Evolutionary conservation across 1,140 invertebrate genomes (phyloP).

Genomic region (Hylaeus volcanicus): DNA sequence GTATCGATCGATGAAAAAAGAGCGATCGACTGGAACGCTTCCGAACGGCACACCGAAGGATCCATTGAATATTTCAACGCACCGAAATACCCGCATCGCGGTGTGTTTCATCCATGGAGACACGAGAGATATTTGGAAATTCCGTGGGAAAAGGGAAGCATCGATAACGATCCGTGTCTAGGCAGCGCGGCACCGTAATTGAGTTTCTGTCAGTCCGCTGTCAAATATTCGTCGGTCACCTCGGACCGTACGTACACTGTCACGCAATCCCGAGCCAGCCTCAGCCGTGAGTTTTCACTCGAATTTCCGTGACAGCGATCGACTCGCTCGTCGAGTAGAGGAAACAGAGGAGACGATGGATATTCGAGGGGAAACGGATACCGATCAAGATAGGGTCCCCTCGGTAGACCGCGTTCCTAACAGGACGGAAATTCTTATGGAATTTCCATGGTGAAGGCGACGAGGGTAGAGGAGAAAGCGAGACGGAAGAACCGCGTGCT

Average conservation of each 20-base stretch:
- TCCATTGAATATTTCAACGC: neutral
- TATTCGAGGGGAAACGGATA: neutral
- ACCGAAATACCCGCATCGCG: neutral
- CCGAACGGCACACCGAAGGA: neutral
- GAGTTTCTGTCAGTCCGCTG: slow-evolving; percentile 35
- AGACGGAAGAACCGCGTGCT: slow-evolving; percentile 47
- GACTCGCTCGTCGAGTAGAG: too few relatives aligned
- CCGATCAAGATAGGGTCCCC: neutral
- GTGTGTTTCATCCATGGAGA: neutral
- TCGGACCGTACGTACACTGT: neutral
- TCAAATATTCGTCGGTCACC: slow-evolving; percentile 31
- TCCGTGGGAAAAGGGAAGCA: slow-evolving; percentile 25
- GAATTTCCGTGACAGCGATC: neutral
- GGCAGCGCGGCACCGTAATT: slow-evolving; percentile 4
- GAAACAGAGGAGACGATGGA: neutral
- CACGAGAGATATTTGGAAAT: neutral
- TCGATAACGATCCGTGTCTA: slow-evolving; percentile 45
- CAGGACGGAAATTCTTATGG: neutral
- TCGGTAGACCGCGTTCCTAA: neutral
- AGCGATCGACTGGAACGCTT: neutral
- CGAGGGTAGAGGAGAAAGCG: slow-evolving; percentile 23
- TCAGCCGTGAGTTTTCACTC: neutral
- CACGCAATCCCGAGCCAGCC: neutral
- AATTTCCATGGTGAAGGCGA: slow-evolving; percentile 17
- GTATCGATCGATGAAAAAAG: neutral